A percentile compares a stretch with the other conserved stretches of the same genome.
Conservation (phyloP, 37 sponge, comb jelly and placozoan genomes). For the Cladorhizidae sp. region DNA sequence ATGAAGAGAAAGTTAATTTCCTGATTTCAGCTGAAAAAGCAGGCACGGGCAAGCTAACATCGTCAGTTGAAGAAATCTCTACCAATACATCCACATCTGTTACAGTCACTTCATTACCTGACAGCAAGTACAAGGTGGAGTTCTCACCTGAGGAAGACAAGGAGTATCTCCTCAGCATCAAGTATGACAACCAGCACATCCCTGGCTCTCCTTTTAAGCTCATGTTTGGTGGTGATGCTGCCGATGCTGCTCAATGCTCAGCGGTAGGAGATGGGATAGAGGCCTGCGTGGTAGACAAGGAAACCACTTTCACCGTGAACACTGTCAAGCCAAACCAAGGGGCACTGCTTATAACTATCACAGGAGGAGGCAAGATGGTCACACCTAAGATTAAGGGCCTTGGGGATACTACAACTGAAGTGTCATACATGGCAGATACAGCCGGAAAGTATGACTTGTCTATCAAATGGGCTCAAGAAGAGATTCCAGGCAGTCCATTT, state of each 20-base stretch:
- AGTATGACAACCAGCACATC: slow-evolving; percentile 81
- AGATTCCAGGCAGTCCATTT: slow-evolving; percentile 79
- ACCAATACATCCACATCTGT: slow-evolving; percentile 29
- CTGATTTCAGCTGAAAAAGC: slow-evolving; percentile 67
- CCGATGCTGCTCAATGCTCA: slow-evolving; percentile 44
- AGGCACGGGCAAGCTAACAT: slow-evolving; percentile 69
- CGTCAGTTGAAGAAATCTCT: slow-evolving; percentile 39
- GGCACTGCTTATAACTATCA: slow-evolving; percentile 52
- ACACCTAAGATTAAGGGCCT: slow-evolving; percentile 18
- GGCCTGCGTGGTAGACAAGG: too few relatives aligned
- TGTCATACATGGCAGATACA: slow-evolving; percentile 50
- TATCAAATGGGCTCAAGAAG: slow-evolving; percentile 48
- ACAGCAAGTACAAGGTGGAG: slow-evolving; percentile 42
- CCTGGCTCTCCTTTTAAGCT: slow-evolving; percentile 79
- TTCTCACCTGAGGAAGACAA: too few relatives aligned
- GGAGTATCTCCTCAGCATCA: slow-evolving; percentile 65
- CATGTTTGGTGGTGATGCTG: too few relatives aligned
- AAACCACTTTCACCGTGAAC: slow-evolving; percentile 50
- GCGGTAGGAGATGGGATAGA: slow-evolving; percentile 86
- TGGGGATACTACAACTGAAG: slow-evolving; percentile 44
- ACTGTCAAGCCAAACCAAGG: slow-evolving; percentile 46
- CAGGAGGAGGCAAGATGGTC: slow-evolving; percentile 21
- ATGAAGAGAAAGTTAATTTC: slow-evolving; percentile 51
- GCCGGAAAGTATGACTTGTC: slow-evolving; percentile 57
- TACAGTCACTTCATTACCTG: slow-evolving; percentile 24